A percentile compares a stretch with the other conserved stretches of the same genome.
Evolutionary conservation across 2,113 vertebrate species (phyloP).

Genomic region (Tragelaphus imberbis): DNA sequence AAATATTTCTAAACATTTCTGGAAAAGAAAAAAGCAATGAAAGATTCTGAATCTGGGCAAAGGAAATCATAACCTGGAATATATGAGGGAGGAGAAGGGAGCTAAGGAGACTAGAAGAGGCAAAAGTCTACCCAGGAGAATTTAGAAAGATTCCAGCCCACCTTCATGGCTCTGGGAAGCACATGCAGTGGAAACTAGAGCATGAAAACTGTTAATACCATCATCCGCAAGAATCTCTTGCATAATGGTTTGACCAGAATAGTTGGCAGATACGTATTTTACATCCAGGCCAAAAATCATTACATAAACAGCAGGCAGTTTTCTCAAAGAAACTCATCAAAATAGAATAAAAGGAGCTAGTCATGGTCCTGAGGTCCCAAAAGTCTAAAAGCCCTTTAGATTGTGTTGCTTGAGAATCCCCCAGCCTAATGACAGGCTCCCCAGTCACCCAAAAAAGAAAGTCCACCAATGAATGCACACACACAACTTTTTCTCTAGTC

Average conservation of each 20-base stretch:
- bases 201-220: neutral
- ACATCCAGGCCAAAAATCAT: neutral
- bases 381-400: neutral
- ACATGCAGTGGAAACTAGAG: neutral
- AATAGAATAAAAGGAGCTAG: neutral
- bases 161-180: neutral
- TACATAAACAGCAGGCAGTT: neutral
- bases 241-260: neutral
- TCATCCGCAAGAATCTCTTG: no score
- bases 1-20: constrained; percentile 39
- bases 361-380: neutral
- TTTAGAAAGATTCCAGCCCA: neutral
- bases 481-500: neutral
- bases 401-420: neutral
- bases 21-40: neutral
- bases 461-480: neutral
- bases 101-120: no score
- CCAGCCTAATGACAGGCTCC: neutral
- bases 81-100: no score
- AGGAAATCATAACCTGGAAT: neutral
- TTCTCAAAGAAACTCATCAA: neutral
- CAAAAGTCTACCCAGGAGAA: neutral
- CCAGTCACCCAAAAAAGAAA: neutral
- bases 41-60: neutral
- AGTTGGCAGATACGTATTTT: neutral